Base-by-base conservation (phyloP, 1,140 invertebrate species). In the Temnothorax curvispinosus region DNA sequence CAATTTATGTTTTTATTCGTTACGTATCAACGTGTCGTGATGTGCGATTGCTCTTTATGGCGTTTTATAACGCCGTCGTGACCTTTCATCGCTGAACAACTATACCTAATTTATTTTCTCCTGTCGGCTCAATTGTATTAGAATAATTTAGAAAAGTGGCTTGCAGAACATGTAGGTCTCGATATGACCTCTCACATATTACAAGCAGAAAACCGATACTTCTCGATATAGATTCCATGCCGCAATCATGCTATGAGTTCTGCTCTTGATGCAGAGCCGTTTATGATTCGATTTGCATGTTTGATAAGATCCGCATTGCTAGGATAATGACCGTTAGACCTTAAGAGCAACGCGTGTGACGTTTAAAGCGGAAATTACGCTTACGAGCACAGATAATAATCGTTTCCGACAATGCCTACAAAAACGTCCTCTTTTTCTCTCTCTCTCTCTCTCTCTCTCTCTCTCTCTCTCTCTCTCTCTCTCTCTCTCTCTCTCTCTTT, bases 201-300 rank as follows among this genome's bases (percentile, higher is more conserved):
- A 69, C 44, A 56, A n/a, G 50, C 38, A 41, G 44, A 81, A 56
- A 56, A 78, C 76, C 27, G n/a, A 77, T 77, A 77, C 0, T 3
- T 6, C 18, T 77, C 41, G 41, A 50, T 78, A 50, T 78, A 78
- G 58, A 78, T 47, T 65, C 27, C 13, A 47, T 82, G n/a, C 80
- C 50, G 65, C 58, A 86, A 86, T 86, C 87, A 64, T 47, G n/a
- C 56, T 56, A 21, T 52, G 60, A 88, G 54, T 62, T 80, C 32
- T 21, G 60, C 65, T 88, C 85, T 60, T 81, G 38, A 88, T 50
- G 87, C 67, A 58, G 41, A 76, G 27, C 27, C 82, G 74, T 89
- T 89, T 89, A 89, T 69, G 75, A 89, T 86, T 75, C 54, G 87
- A 80, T 89, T 89, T 86, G 88, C 88, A 89, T 89, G 60, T n/a